A percentile compares a stretch with the other conserved stretches of the same genome.
Evolutionary conservation across 2,888 invertebrate species (phyloP).

Genomic region (Exocentrus adspersus): DNA sequence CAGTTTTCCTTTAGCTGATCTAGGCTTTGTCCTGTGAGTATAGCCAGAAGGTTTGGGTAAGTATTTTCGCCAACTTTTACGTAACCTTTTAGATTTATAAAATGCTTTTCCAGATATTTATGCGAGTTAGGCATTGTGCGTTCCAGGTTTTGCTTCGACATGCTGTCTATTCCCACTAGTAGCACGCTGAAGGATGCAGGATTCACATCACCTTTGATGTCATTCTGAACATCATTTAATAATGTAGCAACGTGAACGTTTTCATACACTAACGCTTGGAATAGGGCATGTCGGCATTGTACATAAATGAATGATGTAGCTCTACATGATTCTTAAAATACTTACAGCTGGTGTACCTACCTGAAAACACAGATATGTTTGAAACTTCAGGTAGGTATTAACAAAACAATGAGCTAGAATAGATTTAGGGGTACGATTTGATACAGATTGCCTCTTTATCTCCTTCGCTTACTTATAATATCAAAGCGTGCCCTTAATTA

Average conservation of each 20-base stretch:
- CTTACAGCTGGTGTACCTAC: too few relatives aligned
- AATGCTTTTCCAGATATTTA: constrained; percentile 70
- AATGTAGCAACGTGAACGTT: constrained; percentile 66
- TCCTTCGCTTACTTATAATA: too few relatives aligned
- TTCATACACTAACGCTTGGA: constrained; percentile 58
- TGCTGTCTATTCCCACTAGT: constrained; percentile 85
- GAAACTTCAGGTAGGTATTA: too few relatives aligned
- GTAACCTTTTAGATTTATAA: constrained; percentile 57
- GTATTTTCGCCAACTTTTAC: constrained; percentile 88
- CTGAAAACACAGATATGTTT: too few relatives aligned
- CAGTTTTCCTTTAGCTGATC: constrained; percentile 63
- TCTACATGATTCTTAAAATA: constrained; percentile 26
- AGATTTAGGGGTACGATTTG: too few relatives aligned
- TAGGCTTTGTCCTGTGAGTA: constrained; percentile 74
- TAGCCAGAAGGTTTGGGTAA: constrained; percentile 88
- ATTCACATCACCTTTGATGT: constrained; percentile 37
- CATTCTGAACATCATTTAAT: constrained; percentile 6
- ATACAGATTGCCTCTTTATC: too few relatives aligned
- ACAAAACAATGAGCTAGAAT: too few relatives aligned
- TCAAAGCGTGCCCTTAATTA: too few relatives aligned
- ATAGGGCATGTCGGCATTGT: constrained; percentile 19
- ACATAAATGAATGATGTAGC: constrained; percentile 30
- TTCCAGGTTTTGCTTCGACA: constrained; percentile 81
- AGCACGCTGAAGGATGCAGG: constrained; percentile 71
- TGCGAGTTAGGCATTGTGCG: constrained; percentile 80